Base-by-base conservation (phyloP, 2,113 vertebrate species). In the Ctenomys sociabilis region DNA sequence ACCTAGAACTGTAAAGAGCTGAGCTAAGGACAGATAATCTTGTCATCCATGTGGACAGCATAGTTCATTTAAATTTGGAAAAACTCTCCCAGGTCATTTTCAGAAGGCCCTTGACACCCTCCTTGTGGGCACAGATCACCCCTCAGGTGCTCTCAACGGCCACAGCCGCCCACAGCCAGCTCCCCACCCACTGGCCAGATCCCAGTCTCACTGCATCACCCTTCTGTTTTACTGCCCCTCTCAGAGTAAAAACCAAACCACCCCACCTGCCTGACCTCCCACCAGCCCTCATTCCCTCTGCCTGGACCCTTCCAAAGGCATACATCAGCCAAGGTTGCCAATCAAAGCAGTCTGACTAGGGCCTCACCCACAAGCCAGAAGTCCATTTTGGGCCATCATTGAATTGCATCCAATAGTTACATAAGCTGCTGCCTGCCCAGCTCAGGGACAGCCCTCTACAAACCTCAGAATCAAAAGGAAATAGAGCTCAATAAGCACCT, bases 21-120 rank as follows among this genome's bases (percentile, higher is more conserved):
- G 0, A 24, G 43, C 32, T 32, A 0, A n/a, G 13, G 24, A 17
- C 21, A 0, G 17, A 28, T 7, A 14, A 52, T 9, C 32, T 3
- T 59, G 24, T 40, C 57, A 3, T 0, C 24, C 28, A 17, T 0
- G 1, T 16, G 11, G 26, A 9, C 1, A 7, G 4, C 13, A 30
- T 0, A 28, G 40, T 40, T 8, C 4, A 3, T 5, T 24, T 82
- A 49, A 52, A 75, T 52, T 37, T 35, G 16, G 22, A 35, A 35
- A 28, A 91, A 40, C 40, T 45, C 5, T 63, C 32, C 8, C 8
- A 59, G 35, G 61, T 22, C 61, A 85, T 17, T 43, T 24, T 22
- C 57, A 22, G 35, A 64, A 66, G 59, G 84, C 32, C 37, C 75
- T 7, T 4, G 17, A 10, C 14, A 49, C 11, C 77, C 52, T 26